A percentile compares a stretch with the other conserved stretches of the same genome.
Evolutionary conservation across 2,797 vertebrate species (phyloP).

Genomic region (Gobio occitaniae): DNA sequence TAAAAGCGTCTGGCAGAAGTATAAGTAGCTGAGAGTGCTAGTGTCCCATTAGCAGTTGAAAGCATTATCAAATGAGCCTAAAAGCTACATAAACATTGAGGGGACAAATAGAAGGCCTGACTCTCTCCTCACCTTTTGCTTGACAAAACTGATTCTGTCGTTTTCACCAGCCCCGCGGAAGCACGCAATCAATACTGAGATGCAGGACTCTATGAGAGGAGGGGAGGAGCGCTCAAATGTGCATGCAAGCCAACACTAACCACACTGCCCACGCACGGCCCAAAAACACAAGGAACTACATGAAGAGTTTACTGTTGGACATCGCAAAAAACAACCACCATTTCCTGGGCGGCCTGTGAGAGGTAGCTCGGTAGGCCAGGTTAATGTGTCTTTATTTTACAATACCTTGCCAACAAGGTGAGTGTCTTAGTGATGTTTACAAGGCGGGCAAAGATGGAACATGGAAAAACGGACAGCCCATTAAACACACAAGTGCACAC

Average conservation of each 20-base stretch:
- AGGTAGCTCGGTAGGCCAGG: background rate
- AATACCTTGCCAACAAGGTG: background rate
- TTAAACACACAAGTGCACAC: constrained; percentile 25
- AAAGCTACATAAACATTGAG: constrained; percentile 4
- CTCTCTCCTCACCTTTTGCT: background rate
- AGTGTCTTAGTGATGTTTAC: constrained; percentile 36
- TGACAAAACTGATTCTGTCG: background rate
- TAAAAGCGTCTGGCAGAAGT: background rate
- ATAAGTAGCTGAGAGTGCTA: background rate
- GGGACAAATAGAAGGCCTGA: background rate
- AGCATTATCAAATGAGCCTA: constrained; percentile 28
- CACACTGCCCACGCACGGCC: constrained; percentile 26
- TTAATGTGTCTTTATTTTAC: constrained; percentile 38
- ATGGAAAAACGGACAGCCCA: constrained; percentile 29
- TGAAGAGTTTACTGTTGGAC: constrained; percentile 1
- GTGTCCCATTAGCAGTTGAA: constrained; percentile 8
- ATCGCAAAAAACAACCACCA: constrained; percentile 10
- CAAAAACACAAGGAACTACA: constrained; percentile 22
- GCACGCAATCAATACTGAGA: background rate
- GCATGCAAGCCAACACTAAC: constrained; percentile 1
- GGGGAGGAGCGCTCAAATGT: background rate
- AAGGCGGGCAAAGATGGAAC: background rate
- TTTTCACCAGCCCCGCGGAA: constrained; percentile 5
- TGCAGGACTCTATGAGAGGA: background rate
- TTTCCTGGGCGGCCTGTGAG: background rate